phyloP scores from a whole-genome alignment of 2,888 invertebrate species.

The Aricia artaxerxes region DNA sequence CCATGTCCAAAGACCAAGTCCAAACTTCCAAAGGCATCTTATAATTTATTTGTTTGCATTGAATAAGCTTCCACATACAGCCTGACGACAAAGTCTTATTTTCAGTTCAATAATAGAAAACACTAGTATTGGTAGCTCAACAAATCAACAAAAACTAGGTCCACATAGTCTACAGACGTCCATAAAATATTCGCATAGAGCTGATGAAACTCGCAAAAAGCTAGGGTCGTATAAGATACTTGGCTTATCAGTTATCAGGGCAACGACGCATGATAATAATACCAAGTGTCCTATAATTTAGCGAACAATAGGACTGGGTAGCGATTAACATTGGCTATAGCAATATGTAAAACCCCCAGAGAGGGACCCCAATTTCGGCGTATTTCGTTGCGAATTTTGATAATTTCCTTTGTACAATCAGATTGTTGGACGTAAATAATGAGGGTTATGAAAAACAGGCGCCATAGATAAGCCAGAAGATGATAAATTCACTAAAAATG shows the following conservation, averaged over 20 bases:
- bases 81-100: too few relatives aligned
- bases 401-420: conserved; percentile 27
- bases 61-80: too few relatives aligned
- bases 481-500: conserved; percentile 4
- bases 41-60: too few relatives aligned
- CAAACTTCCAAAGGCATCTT: too few relatives aligned
- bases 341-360: conserved; percentile 26
- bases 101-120: neutral
- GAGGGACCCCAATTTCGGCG: conserved; percentile 17
- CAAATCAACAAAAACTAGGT: neutral
- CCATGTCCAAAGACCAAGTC: too few relatives aligned
- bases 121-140: neutral
- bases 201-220: conserved; percentile 15
- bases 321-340: conserved; percentile 27
- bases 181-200: conserved; percentile 6
- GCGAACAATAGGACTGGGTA: conserved; percentile 16
- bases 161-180: neutral
- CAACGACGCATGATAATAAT: conserved; percentile 21
- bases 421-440: conserved; percentile 2
- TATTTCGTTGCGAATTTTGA: conserved; percentile 26
- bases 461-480: neutral
- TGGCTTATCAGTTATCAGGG: conserved; percentile 1
- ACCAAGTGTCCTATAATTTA: conserved; percentile 28
- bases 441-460: conserved; percentile 14
- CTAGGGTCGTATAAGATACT: neutral